phyloP scores from a whole-genome alignment of 1,140 invertebrate genomes.

The Megathymus violae region DNA sequence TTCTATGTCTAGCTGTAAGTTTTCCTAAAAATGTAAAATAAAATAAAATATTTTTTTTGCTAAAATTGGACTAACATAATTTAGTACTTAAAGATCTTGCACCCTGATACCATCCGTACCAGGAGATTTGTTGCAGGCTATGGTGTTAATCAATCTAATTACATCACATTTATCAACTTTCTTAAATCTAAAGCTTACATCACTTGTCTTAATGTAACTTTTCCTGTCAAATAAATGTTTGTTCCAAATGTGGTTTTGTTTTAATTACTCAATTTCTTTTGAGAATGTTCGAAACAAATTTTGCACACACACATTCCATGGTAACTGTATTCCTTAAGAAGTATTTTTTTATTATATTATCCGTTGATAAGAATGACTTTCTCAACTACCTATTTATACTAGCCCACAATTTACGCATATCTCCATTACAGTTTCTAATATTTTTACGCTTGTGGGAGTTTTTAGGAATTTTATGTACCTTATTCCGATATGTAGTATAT shows the following conservation, averaged over 20 bases:
- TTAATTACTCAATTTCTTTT: slow-evolving; percentile 34
- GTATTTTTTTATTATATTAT: slow-evolving; percentile 30
- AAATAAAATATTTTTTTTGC: too few relatives aligned
- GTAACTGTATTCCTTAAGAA: slow-evolving; percentile 32
- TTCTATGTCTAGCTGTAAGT: too few relatives aligned
- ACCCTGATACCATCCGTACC: too few relatives aligned
- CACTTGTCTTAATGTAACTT: slow-evolving; percentile 7
- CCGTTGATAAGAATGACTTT: slow-evolving; percentile 22
- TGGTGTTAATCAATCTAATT: too few relatives aligned
- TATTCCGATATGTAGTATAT: slow-evolving; percentile 40
- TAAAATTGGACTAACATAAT: too few relatives aligned
- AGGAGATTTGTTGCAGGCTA: too few relatives aligned
- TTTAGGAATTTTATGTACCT: slow-evolving; percentile 34
- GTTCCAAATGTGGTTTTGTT: slow-evolving; percentile 30
- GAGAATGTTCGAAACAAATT: slow-evolving; percentile 36
- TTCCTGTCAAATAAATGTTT: slow-evolving; percentile 25
- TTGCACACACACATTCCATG: slow-evolving; percentile 21
- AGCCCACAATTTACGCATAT: slow-evolving; percentile 38
- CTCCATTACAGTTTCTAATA: slow-evolving; percentile 33
- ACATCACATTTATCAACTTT: too few relatives aligned
- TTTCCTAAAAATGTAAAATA: too few relatives aligned
- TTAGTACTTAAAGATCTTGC: too few relatives aligned
- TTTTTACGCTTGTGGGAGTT: slow-evolving; percentile 29
- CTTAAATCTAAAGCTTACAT: slow-evolving; percentile 34
- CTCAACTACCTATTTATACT: slow-evolving; percentile 40